These are phyloP conservation scores for Meloidogyne chitwoodi DNA, from an alignment of 1,140 invertebrate species.

Conservation along the genomic window DNA sequence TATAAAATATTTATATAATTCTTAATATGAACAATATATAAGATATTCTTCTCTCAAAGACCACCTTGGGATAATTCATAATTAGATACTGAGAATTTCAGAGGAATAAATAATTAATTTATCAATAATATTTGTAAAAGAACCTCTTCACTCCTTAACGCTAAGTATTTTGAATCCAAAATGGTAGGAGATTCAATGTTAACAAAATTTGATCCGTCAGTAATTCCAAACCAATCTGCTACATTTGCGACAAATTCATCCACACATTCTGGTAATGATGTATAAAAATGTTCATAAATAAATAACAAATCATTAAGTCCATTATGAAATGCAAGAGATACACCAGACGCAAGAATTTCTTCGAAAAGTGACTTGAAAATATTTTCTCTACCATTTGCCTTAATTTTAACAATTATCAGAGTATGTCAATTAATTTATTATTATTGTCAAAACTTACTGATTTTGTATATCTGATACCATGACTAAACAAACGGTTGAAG, in stretches of 20 bases:
- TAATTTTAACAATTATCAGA: not conserved
- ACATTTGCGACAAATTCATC: slow-evolving; percentile 36
- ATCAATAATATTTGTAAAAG: not conserved
- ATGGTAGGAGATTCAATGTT: not conserved
- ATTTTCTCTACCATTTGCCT: not conserved
- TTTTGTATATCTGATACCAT: slow-evolving; percentile 27
- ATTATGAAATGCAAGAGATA: slow-evolving; percentile 40
- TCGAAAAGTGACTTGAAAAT: slow-evolving; percentile 25
- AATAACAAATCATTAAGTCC: slow-evolving; percentile 45
- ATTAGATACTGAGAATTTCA: too few species aligned
- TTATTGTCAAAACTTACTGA: not conserved
- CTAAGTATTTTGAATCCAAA: slow-evolving; percentile 44
- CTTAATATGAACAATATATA: too few species aligned
- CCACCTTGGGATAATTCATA: too few species aligned
- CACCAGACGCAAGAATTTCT: slow-evolving; percentile 37
- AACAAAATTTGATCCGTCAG: not conserved
- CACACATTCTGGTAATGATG: slow-evolving; percentile 27
- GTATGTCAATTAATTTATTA: not conserved
- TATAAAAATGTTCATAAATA: slow-evolving; percentile 46
- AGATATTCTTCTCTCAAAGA: too few species aligned
- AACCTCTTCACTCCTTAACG: slow-evolving; percentile 19
- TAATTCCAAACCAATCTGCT: slow-evolving; percentile 29
- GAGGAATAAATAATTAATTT: too few species aligned
- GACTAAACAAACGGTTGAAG: slow-evolving; percentile 27
- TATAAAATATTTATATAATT: not conserved